Percentiles rank a stretch among this genome's conserved stretches.
These are phyloP conservation scores for Lordiphosa collinella DNA, from an alignment of 1,140 invertebrate species.

Conservation along the genomic window DNA sequence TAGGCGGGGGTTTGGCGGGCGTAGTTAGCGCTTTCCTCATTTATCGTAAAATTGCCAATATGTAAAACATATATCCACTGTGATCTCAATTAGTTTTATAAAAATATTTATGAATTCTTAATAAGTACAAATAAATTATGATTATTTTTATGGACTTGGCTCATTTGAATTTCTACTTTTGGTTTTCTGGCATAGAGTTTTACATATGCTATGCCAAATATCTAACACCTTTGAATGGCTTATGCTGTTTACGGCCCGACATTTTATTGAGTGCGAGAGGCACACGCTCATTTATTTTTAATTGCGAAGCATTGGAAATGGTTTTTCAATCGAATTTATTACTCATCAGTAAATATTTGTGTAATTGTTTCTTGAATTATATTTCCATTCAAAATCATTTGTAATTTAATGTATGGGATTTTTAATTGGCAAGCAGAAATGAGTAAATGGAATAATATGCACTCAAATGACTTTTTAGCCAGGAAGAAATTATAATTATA, in stretches of 20 bases:
- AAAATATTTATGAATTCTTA: neutral
- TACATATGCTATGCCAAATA: conserved; percentile 1
- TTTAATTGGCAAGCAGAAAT: too few species aligned
- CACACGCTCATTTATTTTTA: neutral
- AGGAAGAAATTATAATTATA: too few species aligned
- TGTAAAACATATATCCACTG: conserved; percentile 1
- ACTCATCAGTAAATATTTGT: conserved; percentile 21
- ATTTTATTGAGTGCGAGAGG: neutral
- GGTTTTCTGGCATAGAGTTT: neutral
- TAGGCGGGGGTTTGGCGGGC: conserved; percentile 89
- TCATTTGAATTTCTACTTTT: conserved; percentile 1
- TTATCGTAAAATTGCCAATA: conserved; percentile 79
- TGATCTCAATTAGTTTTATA: conserved; percentile 20
- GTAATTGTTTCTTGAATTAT: conserved; percentile 8
- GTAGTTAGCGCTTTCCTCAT: conserved; percentile 89
- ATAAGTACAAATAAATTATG: neutral
- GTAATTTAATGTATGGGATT: neutral
- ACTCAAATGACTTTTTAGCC: too few species aligned
- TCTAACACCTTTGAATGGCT: neutral
- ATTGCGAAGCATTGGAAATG: conserved; percentile 1
- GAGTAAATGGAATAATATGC: too few species aligned
- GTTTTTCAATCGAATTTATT: conserved; percentile 23
- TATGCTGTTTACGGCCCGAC: neutral
- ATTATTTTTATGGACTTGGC: too few species aligned
- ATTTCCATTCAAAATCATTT: conserved; percentile 1